Evolutionary conservation across 2,888 invertebrate species (phyloP).

Genomic region (Mesodorylaimus sp.): DNA sequence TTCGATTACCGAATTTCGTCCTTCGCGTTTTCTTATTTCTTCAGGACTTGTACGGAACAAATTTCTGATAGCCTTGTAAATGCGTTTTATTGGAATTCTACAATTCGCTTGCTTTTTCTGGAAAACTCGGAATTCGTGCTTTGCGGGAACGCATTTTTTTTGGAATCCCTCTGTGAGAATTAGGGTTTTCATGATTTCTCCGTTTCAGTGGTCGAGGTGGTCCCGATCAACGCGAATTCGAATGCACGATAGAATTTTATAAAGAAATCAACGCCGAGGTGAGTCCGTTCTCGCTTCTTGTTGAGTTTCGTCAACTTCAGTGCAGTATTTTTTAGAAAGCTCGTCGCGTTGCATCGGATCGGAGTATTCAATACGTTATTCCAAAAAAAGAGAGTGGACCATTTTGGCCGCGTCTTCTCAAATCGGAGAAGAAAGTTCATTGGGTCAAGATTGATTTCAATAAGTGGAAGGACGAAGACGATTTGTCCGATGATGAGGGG

Average conservation of each 20-base stretch:
- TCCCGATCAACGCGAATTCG: constrained; percentile 7
- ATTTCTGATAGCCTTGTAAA: no score
- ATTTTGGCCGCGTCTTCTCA: constrained; percentile 36
- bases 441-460: constrained; percentile 94
- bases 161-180: no score
- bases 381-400: constrained; percentile 32
- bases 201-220: constrained; percentile 12
- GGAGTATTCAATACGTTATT: constrained; percentile 31
- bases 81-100: no score
- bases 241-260: constrained; percentile 9
- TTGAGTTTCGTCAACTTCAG: no score
- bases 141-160: no score
- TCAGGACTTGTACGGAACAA: no score
- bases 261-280: constrained; percentile 10
- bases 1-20: no score
- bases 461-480: constrained; percentile 93
- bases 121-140: no score
- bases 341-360: constrained; percentile 24
- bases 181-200: no score
- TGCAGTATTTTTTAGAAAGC: constrained; percentile 29
- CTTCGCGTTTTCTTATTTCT: no score
- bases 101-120: no score
- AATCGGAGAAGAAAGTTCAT: constrained; percentile 43
- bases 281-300: no score
- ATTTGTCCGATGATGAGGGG: constrained; percentile 59